Conservation (phyloP, 2,113 vertebrate genomes). For the Callithrix jacchus region DNA sequence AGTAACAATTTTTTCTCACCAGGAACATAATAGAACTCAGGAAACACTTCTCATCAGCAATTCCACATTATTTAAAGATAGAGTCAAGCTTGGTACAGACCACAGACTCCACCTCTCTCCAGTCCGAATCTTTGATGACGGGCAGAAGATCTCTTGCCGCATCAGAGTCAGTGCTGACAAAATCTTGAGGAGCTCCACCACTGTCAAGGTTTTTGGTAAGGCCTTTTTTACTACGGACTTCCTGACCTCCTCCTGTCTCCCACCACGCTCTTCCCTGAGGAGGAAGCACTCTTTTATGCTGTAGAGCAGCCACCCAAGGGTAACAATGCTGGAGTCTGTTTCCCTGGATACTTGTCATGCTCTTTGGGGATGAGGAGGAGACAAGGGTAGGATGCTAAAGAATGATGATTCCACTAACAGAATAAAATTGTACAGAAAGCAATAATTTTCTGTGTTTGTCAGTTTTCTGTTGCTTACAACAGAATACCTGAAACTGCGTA, state of each 20-base stretch:
- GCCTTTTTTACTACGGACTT: background rate
- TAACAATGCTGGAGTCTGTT: background rate
- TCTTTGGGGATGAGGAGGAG: background rate
- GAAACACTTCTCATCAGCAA: constrained; percentile 61
- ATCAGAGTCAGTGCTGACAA: constrained; percentile 36
- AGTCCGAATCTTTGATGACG: constrained; percentile 66
- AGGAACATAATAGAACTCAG: constrained; percentile 71
- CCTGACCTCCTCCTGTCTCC: background rate
- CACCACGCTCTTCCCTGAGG: background rate
- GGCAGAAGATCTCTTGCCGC: constrained; percentile 68
- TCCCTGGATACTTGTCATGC: background rate
- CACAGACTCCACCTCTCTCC: constrained; percentile 57
- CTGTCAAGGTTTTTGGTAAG: constrained; percentile 80
- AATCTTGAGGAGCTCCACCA: constrained; percentile 74
- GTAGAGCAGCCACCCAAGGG: background rate
- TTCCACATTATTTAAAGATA: accelerated
- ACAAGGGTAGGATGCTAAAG: background rate
- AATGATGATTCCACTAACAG: background rate
- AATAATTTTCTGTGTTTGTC: background rate
- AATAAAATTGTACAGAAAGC: constrained; percentile 1
- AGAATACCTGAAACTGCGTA: background rate
- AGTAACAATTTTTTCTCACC: constrained; percentile 39
- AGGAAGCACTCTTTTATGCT: background rate
- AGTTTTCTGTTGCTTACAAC: background rate
- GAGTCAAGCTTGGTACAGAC: constrained; percentile 57